phyloP scores from a whole-genome alignment of 2,113 vertebrate species.

The Scartelaos histophorus region DNA sequence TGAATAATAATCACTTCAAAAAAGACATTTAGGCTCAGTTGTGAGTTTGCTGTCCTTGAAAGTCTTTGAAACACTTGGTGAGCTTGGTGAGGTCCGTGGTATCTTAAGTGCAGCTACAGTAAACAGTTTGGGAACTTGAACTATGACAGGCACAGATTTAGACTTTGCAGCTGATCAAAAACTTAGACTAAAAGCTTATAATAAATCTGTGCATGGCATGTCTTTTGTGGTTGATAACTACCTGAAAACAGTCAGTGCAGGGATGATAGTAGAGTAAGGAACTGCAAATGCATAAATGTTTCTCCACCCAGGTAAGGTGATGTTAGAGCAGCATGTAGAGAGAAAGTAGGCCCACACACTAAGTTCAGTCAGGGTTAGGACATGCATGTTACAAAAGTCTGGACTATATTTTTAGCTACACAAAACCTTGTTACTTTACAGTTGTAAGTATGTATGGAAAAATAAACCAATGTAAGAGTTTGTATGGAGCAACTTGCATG shows the following conservation, averaged over 20 bases:
- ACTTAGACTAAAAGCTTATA: constrained; percentile 7
- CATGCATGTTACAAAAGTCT: constrained; percentile 67
- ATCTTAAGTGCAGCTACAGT: constrained; percentile 69
- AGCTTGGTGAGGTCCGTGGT: constrained; percentile 67
- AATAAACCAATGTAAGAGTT: constrained; percentile 60
- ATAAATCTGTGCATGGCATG: constrained; percentile 54
- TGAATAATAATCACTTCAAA: constrained; percentile 35
- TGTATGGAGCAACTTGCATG: constrained; percentile 33
- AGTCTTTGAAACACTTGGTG: constrained; percentile 56
- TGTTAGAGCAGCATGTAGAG: constrained; percentile 63
- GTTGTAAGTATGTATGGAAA: constrained; percentile 54
- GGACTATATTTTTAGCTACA: constrained; percentile 55
- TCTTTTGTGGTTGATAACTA: constrained; percentile 32
- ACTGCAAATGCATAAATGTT: constrained; percentile 52
- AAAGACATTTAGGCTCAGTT: constrained; percentile 32
- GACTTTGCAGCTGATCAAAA: constrained; percentile 40
- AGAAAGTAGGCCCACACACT: constrained; percentile 57
- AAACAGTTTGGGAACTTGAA: constrained; percentile 65
- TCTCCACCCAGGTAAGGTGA: constrained; percentile 35
- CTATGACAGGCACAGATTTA: constrained; percentile 68
- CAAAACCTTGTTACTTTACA: constrained; percentile 57
- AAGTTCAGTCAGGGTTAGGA: constrained; percentile 61
- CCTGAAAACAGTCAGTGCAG: constrained; percentile 43
- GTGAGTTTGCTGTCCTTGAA: constrained; percentile 9
- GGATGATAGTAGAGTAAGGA: constrained; percentile 21